Percentiles rank a stretch among this genome's conserved stretches.
These are phyloP conservation scores for Tetranychus piercei DNA, from an alignment of 2,888 invertebrate genomes.

Conservation along the genomic window DNA sequence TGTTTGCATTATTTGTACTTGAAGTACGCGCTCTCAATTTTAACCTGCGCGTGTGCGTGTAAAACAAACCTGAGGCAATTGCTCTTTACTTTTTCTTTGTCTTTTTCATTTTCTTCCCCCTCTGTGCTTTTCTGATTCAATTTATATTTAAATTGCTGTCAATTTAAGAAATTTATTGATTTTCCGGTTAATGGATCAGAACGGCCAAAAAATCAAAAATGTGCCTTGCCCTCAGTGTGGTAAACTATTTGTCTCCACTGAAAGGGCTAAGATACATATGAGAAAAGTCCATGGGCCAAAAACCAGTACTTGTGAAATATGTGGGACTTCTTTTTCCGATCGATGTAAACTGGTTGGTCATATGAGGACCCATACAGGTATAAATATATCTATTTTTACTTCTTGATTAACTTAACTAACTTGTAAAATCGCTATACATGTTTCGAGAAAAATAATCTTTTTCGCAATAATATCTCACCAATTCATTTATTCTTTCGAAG, in stretches of 20 bases:
- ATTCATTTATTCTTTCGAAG: not conserved
- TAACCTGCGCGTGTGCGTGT: no score
- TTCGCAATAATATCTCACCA: not conserved
- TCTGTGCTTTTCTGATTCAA: no score
- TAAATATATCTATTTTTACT: not conserved
- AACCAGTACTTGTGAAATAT: conserved; percentile 28
- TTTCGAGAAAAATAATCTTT: not conserved
- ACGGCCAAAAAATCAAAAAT: conserved; percentile 22
- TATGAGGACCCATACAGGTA: conserved; percentile 28
- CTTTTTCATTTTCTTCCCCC: no score
- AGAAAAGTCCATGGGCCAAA: conserved; percentile 27
- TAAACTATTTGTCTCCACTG: conserved; percentile 25
- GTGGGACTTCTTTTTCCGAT: conserved; percentile 29
- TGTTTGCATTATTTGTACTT: no score
- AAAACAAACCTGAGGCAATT: no score
- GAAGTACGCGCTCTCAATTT: no score
- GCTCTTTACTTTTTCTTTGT: no score
- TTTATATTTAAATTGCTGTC: no score
- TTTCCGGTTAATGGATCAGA: not conserved
- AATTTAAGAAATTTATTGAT: no score
- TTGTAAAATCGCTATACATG: not conserved
- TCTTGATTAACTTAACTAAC: not conserved
- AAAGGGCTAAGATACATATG: conserved; percentile 25
- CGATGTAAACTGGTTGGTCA: conserved; percentile 28
- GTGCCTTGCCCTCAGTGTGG: conserved; percentile 27